Conservation (phyloP, 2,888 invertebrate genomes). For the Tetramorium bicarinatum region DNA sequence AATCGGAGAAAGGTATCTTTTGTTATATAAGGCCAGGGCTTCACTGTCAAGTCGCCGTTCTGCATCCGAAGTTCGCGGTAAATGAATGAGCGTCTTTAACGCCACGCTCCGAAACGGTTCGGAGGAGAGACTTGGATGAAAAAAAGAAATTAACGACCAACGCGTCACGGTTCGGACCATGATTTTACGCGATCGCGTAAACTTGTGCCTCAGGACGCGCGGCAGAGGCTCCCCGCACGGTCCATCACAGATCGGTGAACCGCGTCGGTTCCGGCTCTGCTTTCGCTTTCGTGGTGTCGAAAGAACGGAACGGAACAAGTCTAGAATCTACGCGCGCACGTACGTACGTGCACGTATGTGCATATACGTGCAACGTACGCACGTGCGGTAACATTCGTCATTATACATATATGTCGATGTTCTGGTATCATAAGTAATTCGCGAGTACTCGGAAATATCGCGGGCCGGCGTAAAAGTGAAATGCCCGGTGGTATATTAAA, state of each 20-base stretch:
- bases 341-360: neutral
- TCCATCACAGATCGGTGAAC: constrained; percentile 45
- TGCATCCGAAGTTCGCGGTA: neutral
- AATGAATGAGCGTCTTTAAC: neutral
- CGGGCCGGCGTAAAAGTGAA: constrained; percentile 11
- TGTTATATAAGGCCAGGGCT: constrained; percentile 28
- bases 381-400: neutral
- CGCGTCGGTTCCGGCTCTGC: constrained; percentile 45
- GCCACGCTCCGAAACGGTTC: constrained; percentile 3
- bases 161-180: neutral
- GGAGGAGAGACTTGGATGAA: neutral
- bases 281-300: constrained; percentile 52
- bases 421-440: constrained; percentile 1
- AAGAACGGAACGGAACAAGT: constrained; percentile 38
- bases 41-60: constrained; percentile 36
- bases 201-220: neutral
- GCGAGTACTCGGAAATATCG: constrained; percentile 14
- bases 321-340: neutral
- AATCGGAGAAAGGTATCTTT: constrained; percentile 43
- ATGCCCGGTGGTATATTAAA: neutral
- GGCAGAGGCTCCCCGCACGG: neutral
- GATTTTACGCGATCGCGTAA: neutral
- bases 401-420: neutral
- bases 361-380: no score
- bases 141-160: neutral